Evolutionary conservation across 2,888 invertebrate species (phyloP), one percentile per base, ranked within the genome.

Genomic region (Eupsilia transversa): DNA sequence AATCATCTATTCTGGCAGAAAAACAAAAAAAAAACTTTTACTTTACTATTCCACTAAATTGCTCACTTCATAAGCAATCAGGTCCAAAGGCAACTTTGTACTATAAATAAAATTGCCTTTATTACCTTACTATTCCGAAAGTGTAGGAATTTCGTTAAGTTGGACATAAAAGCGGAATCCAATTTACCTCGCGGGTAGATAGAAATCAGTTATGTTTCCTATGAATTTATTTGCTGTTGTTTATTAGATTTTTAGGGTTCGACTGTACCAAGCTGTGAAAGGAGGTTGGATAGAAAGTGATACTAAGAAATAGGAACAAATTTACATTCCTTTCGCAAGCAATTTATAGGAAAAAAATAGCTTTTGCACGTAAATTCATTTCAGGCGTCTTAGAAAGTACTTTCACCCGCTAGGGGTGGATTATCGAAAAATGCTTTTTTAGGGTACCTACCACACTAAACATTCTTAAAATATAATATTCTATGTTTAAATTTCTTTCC

Each of bases 201-300:
- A 90, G 80, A 88, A 90, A 88, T 89, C 84, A 86, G 85, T 88
- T 89, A 88, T 88, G 85, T 88, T 85, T 88, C 87, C 86, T 89
- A 89, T 87, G 86, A 89, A 89, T 90, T 87, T 89, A 89, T 91
- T 85, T 87, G 77, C 87, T 85, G 84, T 88, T 89, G 87, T 88
- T 90, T 87, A 90, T 91, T 89, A 82, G 83, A 87, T 88, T 88
- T 89, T 86, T 86, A 72, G 85, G 82, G 82, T 81, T 72, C 77
- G 54, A 79, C 72, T 81, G 65, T 54, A 64, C 41, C 33, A 56
- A 64, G 61, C 63, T 56, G 38, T 54, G 71, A 64, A 73, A 70
- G 52, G 54, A 71, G 66, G 70, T 75, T 63, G 14, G 67, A 43
- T 65, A 23, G 30, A 59, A 71, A 73, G 49, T 38, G 57, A 72